Evolutionary conservation across 2,888 invertebrate species (phyloP).

Genomic region (Drosophila barbarae): DNA sequence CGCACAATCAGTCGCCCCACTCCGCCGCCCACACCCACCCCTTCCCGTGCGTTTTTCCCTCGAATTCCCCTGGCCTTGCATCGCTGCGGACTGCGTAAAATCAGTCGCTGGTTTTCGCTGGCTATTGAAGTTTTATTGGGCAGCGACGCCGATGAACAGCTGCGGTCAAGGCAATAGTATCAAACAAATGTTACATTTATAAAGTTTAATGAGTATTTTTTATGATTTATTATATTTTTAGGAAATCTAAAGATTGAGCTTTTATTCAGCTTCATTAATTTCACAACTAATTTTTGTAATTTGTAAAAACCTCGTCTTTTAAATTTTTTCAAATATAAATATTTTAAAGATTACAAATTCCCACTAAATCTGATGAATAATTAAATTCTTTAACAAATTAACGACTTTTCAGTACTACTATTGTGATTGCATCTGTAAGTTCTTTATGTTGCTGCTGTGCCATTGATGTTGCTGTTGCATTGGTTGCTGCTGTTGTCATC

Average conservation of each 20-base stretch:
- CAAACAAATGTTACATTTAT: too few relatives aligned
- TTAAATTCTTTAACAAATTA: neutral
- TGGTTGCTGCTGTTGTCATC: slow-evolving; percentile 40
- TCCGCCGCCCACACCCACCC: slow-evolving; percentile 6
- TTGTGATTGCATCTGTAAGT: neutral
- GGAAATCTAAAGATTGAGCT: too few relatives aligned
- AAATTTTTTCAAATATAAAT: neutral
- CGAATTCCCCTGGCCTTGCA: slow-evolving; percentile 22
- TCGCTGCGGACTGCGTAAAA: slow-evolving; percentile 61
- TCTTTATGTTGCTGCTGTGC: slow-evolving; percentile 10
- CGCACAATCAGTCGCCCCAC: slow-evolving; percentile 61
- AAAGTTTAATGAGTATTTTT: neutral
- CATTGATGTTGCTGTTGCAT: slow-evolving; percentile 12
- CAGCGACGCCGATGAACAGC: slow-evolving; percentile 39
- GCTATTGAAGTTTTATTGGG: slow-evolving; percentile 72
- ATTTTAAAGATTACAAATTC: neutral
- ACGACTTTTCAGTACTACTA: neutral
- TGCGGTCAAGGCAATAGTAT: neutral
- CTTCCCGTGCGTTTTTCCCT: slow-evolving; percentile 32
- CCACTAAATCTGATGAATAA: neutral
- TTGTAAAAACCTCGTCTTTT: neutral
- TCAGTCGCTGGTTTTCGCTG: slow-evolving; percentile 59
- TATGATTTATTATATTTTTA: neutral
- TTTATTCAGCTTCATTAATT: too few relatives aligned
- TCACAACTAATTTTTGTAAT: too few relatives aligned